A percentile compares a stretch with the other conserved stretches of the same genome.
Conservation (phyloP, 2,113 vertebrate species). For the Bucco capensis region DNA sequence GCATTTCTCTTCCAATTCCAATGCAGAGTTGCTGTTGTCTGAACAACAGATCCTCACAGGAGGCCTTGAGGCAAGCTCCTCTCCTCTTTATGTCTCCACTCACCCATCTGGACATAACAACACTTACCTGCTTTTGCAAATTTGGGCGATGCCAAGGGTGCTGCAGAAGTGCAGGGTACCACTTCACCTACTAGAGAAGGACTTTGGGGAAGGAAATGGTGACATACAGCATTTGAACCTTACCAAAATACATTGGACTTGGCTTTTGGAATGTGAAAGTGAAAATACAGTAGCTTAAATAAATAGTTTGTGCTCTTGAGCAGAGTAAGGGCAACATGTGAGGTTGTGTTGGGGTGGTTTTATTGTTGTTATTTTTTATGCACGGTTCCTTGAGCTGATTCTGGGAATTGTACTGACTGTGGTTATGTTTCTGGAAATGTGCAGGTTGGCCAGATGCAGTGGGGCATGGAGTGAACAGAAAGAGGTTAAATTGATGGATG, state of each 20-base stretch:
- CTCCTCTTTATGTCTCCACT: background rate
- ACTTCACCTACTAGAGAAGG: background rate
- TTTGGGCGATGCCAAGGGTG: background rate
- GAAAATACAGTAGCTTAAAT: background rate
- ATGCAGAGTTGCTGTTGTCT: background rate
- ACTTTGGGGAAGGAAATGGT: background rate
- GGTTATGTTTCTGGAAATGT: conserved; percentile 74
- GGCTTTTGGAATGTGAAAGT: conserved; percentile 2
- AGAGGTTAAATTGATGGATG: conserved; percentile 93
- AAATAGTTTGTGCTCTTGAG: background rate
- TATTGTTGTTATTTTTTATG: conserved; percentile 15
- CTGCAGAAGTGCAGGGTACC: background rate
- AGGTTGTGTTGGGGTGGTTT: background rate
- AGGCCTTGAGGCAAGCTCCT: background rate
- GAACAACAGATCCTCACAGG: background rate
- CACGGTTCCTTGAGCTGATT: background rate
- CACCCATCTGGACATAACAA: background rate
- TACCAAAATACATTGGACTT: background rate
- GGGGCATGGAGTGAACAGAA: conserved; percentile 85
- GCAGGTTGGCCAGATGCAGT: conserved; percentile 85
- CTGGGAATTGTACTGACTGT: conserved; percentile 62
- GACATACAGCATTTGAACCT: background rate
- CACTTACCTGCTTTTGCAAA: background rate
- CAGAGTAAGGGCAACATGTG: background rate
- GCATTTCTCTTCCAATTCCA: background rate